Base-by-base conservation (phyloP, 2,113 vertebrate species). In the Nanorana parkeri region DNA sequence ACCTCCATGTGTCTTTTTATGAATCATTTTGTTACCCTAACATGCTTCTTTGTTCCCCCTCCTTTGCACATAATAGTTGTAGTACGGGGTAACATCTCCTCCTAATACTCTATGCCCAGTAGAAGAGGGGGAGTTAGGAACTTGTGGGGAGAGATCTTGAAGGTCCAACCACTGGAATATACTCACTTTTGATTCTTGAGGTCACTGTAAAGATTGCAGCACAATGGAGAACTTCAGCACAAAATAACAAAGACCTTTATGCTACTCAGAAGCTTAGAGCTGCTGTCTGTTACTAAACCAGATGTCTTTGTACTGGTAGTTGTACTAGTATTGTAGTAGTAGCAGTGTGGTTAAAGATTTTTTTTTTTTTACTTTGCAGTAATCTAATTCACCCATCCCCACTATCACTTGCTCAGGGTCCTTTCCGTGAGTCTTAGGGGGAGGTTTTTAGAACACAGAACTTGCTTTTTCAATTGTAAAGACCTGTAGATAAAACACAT, bases 91-190 rank as follows among this genome's bases (percentile, higher is more conserved):
- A 21, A 54, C 60, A 16, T 60, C 52, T 47, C 47, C 63, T 84
- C 56, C 82, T 78, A 77, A 56, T 28, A 13, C 55, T 66, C 5
- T 66, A 60, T 77, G 58, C 54, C 77, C 72, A 83, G 58, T 23
- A 51, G 16, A 29, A 68, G 63, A 20, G 26, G n/a, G 77, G 80
- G 17, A 21, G 29, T 47, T 47, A 15, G 28, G 16, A 36, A 28
- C 56, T 74, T 20, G 19, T 24, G 26, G 28, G 28, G 36, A 32
- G 21, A 58, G 51, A 58, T 82, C 20, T 74, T 47, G 41, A 64
- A 67, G 80, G 80, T 83, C 72, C 80, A 83, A 76, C 80, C 80
- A 83, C 80, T 83, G 80, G 72, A 83, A 68, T 58, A 47, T 47
- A 47, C 1, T 60, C 21, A 56, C 36, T 61, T 80, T 68, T 73